Base-by-base conservation (phyloP, 2,113 vertebrate species). In the Atlantisia rogersi region DNA sequence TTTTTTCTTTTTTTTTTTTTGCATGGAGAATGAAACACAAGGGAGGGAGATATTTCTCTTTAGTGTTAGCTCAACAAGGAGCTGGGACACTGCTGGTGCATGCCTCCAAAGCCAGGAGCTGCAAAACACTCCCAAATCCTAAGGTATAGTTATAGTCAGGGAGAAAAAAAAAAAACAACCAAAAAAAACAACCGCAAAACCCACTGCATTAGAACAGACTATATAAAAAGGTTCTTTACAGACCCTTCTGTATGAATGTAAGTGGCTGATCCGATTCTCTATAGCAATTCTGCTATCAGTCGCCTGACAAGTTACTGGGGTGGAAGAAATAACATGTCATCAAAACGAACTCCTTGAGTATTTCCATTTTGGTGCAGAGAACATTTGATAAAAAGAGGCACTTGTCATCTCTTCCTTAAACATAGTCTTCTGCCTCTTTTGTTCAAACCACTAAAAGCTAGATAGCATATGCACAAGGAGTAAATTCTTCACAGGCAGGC, bases 251-350 rank as follows among this genome's bases (percentile, higher is more conserved):
- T 92, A 86, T 82, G 95, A 96, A 84, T 95, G 63, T 96, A 95
- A 97, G 96, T 90, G 89, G 97, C 89, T 97, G 94, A 97, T 97
- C 95, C 91, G 96, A 92, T 94, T 97, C 88, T 86, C 80, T 86
- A 25, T 84, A 97, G 96, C 93, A 94, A 94, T 96, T 96, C 97
- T 96, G 89, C 68, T 95, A 95, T 91, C 97, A 95, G 95, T 96
- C 44, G n/a, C 31, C 11, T 88, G 92, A 86, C 69, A 88, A 95
- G 77, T 95, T 81, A 80, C 48, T 79, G 19, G 13, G 9, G 21
- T 40, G 32, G 37, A 71, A 84, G 76, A 95, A 88, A 96, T 75
- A 96, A 90, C 77, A 76, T 92, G 77, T 53, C 77, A 96, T 95
- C 90, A 90, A 95, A 97, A 97, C 56, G 63, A 95, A 80, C 67